These are phyloP conservation scores for Anolis carolinensis DNA, from an alignment of 2,113 vertebrate genomes.

Conservation along the genomic window DNA sequence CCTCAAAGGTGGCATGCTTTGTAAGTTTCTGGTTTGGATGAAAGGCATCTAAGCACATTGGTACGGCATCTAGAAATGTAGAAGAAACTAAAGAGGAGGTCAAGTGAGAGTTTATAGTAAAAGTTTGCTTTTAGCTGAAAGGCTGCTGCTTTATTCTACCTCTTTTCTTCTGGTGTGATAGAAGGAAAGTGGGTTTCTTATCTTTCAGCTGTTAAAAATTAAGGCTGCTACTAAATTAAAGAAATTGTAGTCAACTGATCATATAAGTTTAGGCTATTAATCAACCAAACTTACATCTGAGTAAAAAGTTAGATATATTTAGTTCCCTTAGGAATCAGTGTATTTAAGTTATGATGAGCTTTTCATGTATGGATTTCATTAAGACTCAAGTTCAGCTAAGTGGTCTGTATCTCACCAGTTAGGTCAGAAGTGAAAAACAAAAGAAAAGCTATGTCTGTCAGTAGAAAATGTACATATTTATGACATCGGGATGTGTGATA, in stretches of 20 bases:
- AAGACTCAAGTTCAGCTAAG: not conserved
- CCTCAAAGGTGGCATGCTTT: slow-evolving; percentile 42
- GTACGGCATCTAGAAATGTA: slow-evolving; percentile 42
- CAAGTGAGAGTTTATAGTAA: slow-evolving; percentile 31
- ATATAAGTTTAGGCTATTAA: not conserved
- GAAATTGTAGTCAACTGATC: not conserved
- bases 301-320: not conserved
- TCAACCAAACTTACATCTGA: not conserved
- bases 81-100: slow-evolving; percentile 43
- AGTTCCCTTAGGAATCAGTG: not conserved
- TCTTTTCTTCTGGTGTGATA: slow-evolving; percentile 25
- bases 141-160: not conserved
- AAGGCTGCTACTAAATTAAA: not conserved
- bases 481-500: too few relatives aligned
- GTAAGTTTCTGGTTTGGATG: slow-evolving; percentile 44
- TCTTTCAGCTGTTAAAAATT: not conserved
- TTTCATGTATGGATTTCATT: not conserved
- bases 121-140: slow-evolving; percentile 38
- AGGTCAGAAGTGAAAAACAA: not conserved
- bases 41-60: slow-evolving; percentile 54
- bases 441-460: too few relatives aligned
- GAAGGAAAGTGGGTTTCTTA: slow-evolving; percentile 41
- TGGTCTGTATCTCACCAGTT: not conserved
- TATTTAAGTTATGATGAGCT: not conserved
- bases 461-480: too few relatives aligned